Evolutionary conservation across 2,888 invertebrate species (phyloP), one percentile per base, ranked within the genome.

Genomic region (Holacanthella duospinosa): DNA sequence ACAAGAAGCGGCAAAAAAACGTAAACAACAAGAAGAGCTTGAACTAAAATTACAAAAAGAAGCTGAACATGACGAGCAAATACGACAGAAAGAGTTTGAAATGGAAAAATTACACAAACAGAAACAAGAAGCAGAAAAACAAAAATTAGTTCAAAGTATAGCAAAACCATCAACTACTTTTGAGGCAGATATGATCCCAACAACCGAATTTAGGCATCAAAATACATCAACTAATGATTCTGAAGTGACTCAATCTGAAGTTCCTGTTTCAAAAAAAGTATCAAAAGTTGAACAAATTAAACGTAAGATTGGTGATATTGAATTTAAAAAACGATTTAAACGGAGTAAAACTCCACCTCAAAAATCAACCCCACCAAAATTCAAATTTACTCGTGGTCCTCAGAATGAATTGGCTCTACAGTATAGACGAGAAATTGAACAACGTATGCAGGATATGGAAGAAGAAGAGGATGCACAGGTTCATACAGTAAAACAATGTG

Each of bases 281-380:
- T 29, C 54, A 4, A 26, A 24, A 25, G 59, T 24, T 4, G 59
- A 59, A n/a, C 43, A 61, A 29, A 64, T 64, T 29, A 66, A 66
- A 26, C 53, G 64, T 2, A 61, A 62, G 29, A 26, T 66, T 1
- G 59, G 63, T 26, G 66, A 65, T 36, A 43, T 68, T 24, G 71
- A 72, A 24, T 68, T 70, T 58, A 82, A 71, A 19, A 74, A 72
- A 58, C 67, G 82, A 29, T 64, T 71, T 26, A 71, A 70, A 56
- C 64, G 71, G n/a, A 69, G 69, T 43, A 67, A 70, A 67, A 83
- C 83, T 1, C 83, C 85, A 36, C 82, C 83, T 1, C 19, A 73
- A 76, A 9, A 73, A 74, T 16, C 74, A 48, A 2, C 57, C 16
- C 85, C 85, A 59, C 86, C 85, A 64, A 85, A 86, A 65, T 74